Evolutionary conservation across 2,888 invertebrate genomes (phyloP), one percentile per base, ranked within the genome.

Genomic region (Latheticus oryzae): DNA sequence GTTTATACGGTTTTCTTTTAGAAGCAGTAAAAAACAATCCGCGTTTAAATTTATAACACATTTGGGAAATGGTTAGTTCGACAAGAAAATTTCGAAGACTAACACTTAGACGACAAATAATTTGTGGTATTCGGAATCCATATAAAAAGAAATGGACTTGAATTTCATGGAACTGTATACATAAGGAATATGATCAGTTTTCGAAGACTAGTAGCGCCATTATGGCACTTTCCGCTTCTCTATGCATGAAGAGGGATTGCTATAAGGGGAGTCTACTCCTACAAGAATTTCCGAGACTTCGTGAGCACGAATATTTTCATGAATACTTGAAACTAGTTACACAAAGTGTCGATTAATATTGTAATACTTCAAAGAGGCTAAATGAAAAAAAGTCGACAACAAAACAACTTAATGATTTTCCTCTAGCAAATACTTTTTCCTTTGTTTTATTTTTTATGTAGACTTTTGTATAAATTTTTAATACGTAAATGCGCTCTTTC

Each of bases 241-340:
- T 64, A 64, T 64, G 60, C 62, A 64, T 64, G 62, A 58, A 60
- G 55, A 59, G 62, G 64, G 62, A 62, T 50, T 51, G 53, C 52
- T 54, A 48, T 19, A 53, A 53, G 52, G 50, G 52, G 59, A 58
- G 56, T 3, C 8, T 45, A 53, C 53, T 54, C 53, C 50, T 50
- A 23, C 61, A 61, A 62, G 60, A 63, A 38, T 42, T 43, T 55
- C 37, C 42, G 16, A 17, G 28, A 30, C 42, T 42, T 35, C 52
- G 30, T 35, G 32, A 50, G 28, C 51, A 33, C 40, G 52, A 30
- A 52, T 28, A 48, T 64, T 60, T 64, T 58, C 61, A 64, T 67
- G 65, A 67, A 67, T 67, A 67, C 59, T 67, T 65, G 57, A 67
- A 58, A 63, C 61, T 58, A 60, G 63, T 62, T 65, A 62, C 58